Conservation (phyloP, 2,113 vertebrate species). For the Eretmochelys imbricata region DNA sequence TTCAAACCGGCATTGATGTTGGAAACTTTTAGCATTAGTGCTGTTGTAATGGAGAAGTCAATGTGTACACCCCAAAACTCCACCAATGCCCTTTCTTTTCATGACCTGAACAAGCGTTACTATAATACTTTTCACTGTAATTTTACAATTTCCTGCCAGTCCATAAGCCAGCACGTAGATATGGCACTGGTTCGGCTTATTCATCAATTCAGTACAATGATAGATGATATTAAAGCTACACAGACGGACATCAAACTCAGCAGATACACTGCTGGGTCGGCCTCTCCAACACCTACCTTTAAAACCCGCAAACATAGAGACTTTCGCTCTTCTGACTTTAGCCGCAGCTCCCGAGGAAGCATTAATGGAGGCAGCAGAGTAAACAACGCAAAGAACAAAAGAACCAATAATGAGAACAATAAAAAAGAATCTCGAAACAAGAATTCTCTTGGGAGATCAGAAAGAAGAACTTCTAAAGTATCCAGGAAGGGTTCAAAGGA, state of each 20-base stretch:
- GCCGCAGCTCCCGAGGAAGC: conserved; percentile 95
- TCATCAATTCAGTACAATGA: conserved; percentile 99
- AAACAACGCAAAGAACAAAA: conserved; percentile 89
- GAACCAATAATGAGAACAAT: conserved; percentile 81
- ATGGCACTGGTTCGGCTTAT: conserved; percentile 98
- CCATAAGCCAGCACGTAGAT: conserved; percentile 97
- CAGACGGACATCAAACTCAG: conserved; percentile 98
- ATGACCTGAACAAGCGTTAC: conserved; percentile 94
- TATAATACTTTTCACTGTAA: conserved; percentile 97
- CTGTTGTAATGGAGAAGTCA: conserved; percentile 95
- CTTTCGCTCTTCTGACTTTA: conserved; percentile 96
- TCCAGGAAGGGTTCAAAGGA: conserved; percentile 97
- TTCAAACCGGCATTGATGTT: conserved; percentile 96
- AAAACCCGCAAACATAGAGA: conserved; percentile 93
- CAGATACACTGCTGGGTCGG: conserved; percentile 95
- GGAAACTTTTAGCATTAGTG: conserved; percentile 96
- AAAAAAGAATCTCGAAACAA: conserved; percentile 91
- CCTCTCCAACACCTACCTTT: conserved; percentile 95
- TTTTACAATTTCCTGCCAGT: conserved; percentile 96
- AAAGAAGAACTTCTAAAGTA: conserved; percentile 94
- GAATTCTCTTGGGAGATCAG: conserved; percentile 89
- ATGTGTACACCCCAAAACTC: conserved; percentile 87
- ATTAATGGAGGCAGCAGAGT: conserved; percentile 89
- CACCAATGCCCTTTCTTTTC: conserved; percentile 89
- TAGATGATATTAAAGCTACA: conserved; percentile 97